Conservation (phyloP, 2,797 vertebrate genomes). For the Bradypodion pumilum region DNA sequence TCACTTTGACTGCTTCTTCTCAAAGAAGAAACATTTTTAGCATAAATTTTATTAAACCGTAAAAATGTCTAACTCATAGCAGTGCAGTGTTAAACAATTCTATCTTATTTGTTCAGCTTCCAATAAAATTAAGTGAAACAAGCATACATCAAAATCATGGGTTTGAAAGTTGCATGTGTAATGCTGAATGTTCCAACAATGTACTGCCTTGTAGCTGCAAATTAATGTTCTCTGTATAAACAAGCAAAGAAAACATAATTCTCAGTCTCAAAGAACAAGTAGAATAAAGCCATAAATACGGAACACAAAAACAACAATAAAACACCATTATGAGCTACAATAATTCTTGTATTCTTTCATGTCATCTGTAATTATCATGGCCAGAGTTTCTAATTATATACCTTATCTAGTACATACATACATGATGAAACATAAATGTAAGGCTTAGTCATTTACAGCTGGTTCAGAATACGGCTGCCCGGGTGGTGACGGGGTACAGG, state of each 20-base stretch:
- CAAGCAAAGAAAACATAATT: background rate
- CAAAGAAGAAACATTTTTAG: background rate
- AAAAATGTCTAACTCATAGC: background rate
- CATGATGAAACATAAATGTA: conserved; percentile 9
- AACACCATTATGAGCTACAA: background rate
- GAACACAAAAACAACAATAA: background rate
- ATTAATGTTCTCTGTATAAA: background rate
- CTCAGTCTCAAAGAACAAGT: background rate
- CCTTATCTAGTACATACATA: background rate
- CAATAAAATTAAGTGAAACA: background rate
- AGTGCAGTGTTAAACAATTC: conserved; percentile 12
- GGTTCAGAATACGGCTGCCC: too few species aligned
- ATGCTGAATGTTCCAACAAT: background rate
- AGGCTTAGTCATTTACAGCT: background rate
- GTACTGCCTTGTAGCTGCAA: background rate
- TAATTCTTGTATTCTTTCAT: background rate
- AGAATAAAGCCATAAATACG: background rate
- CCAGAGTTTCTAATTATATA: background rate
- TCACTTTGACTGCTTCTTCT: conserved; percentile 3
- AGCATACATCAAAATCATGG: background rate
- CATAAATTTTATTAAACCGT: background rate
- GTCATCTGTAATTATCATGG: background rate
- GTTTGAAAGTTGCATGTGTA: background rate
- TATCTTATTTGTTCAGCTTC: background rate
- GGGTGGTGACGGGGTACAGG: too few species aligned